Conservation (phyloP, 2,888 invertebrate species). For the Bruchidius siliquastri region DNA sequence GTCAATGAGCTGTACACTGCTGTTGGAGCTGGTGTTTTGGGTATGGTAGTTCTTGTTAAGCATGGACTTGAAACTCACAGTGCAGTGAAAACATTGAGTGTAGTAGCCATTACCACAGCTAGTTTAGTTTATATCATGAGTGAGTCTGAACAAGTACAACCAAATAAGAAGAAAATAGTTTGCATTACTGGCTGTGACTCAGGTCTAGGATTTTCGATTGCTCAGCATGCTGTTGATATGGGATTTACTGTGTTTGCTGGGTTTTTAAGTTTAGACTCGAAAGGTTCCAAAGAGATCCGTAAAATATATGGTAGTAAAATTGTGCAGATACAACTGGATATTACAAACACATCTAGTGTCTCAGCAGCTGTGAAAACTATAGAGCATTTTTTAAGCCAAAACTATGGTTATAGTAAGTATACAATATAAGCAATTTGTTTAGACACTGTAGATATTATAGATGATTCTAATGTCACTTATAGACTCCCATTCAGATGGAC, state of each 20-base stretch:
- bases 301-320: conserved; percentile 41
- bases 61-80: conserved; percentile 37
- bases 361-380: conserved; percentile 49
- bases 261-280: conserved; percentile 58
- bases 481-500: too few species aligned
- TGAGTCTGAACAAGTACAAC: conserved; percentile 20
- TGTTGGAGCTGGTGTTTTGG: conserved; percentile 39
- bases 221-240: conserved; percentile 56
- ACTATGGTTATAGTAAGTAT: conserved; percentile 1
- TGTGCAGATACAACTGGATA: conserved; percentile 46
- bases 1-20: conserved; percentile 42
- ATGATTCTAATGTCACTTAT: too few species aligned
- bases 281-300: conserved; percentile 56
- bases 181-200: conserved; percentile 84
- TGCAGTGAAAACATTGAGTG: conserved; percentile 33
- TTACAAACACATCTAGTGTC: conserved; percentile 27
- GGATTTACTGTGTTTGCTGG: conserved; percentile 76
- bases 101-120: conserved; percentile 33
- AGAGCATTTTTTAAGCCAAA: conserved; percentile 34
- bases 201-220: conserved; percentile 73
- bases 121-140: conserved; percentile 35
- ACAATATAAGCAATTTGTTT: background rate
- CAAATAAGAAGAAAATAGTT: conserved; percentile 48
- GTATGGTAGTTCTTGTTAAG: conserved; percentile 36
- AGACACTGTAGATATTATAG: too few species aligned